These are phyloP conservation scores for Philypnodon macrostomus DNA, from an alignment of 2,797 vertebrate species.

Conservation along the genomic window DNA sequence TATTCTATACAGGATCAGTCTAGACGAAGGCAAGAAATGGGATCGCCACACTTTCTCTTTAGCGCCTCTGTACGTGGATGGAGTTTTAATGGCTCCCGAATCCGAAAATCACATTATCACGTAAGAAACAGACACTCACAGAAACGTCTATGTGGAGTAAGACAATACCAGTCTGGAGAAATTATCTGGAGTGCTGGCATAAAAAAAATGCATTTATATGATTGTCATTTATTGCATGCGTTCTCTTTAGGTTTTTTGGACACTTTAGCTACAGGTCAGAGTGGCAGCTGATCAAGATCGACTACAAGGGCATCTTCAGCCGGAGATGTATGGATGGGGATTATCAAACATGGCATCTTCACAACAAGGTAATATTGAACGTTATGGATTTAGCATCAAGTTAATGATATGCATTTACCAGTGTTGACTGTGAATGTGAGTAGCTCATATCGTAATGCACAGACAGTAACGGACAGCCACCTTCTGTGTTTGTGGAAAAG, in stretches of 20 bases:
- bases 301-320: conserved; percentile 89
- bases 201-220: conserved; percentile 28
- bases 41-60: conserved; percentile 90
- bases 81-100: conserved; percentile 92
- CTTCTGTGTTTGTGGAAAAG: conserved; percentile 59
- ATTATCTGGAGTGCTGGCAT: conserved; percentile 11
- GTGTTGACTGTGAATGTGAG: conserved; percentile 21
- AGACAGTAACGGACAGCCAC: background rate
- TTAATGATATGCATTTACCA: conserved; percentile 15
- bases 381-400: conserved; percentile 39
- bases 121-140: conserved; percentile 77
- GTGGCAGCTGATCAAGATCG: conserved; percentile 96
- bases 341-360: conserved; percentile 91
- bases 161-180: conserved; percentile 25
- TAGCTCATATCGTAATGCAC: background rate
- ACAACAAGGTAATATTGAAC: conserved; percentile 86
- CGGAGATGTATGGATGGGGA: conserved; percentile 88
- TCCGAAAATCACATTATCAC: conserved; percentile 95
- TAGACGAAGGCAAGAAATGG: conserved; percentile 94
- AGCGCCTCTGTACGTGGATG: conserved; percentile 90
- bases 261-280: conserved; percentile 94
- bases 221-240: conserved; percentile 17
- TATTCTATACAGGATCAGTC: conserved; percentile 84
- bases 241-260: conserved; percentile 85
- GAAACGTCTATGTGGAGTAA: conserved; percentile 15